Conservation (phyloP, 2,888 invertebrate genomes). For the Rhaphigaster nebulosa region DNA sequence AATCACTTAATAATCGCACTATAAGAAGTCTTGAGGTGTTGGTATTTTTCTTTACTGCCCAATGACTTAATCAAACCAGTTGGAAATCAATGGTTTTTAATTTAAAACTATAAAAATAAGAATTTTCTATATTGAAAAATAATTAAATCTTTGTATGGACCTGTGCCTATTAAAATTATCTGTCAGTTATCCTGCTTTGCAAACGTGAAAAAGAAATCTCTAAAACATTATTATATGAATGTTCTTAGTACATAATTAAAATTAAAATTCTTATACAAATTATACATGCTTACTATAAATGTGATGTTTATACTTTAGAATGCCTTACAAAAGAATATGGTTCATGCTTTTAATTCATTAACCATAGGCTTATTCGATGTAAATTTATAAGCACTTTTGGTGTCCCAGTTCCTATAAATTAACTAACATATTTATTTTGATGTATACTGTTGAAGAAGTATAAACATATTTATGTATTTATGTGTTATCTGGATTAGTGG, state of each 20-base stretch:
- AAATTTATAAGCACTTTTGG: slow-evolving; percentile 53
- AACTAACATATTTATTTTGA: slow-evolving; percentile 47
- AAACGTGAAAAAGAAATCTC: neutral
- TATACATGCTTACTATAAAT: neutral
- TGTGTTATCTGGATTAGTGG: slow-evolving; percentile 23
- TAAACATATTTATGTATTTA: slow-evolving; percentile 41
- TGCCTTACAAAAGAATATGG: slow-evolving; percentile 36
- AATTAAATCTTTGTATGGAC: neutral
- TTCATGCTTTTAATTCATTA: slow-evolving; percentile 30
- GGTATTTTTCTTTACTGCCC: neutral
- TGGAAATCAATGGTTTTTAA: neutral
- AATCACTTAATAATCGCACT: neutral
- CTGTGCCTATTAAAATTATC: neutral
- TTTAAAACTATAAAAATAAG: neutral
- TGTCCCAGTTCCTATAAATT: slow-evolving; percentile 55
- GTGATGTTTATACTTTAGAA: slow-evolving; percentile 33
- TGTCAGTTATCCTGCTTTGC: neutral
- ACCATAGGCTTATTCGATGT: slow-evolving; percentile 34
- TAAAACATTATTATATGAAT: neutral
- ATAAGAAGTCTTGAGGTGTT: neutral
- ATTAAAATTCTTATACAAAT: neutral
- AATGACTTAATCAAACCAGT: neutral
- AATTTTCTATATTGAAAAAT: neutral
- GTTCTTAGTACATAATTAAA: slow-evolving; percentile 6
- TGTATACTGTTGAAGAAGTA: slow-evolving; percentile 35